These are phyloP conservation scores for Cydia splendana DNA, from an alignment of 1,140 invertebrate species.

Conservation along the genomic window DNA sequence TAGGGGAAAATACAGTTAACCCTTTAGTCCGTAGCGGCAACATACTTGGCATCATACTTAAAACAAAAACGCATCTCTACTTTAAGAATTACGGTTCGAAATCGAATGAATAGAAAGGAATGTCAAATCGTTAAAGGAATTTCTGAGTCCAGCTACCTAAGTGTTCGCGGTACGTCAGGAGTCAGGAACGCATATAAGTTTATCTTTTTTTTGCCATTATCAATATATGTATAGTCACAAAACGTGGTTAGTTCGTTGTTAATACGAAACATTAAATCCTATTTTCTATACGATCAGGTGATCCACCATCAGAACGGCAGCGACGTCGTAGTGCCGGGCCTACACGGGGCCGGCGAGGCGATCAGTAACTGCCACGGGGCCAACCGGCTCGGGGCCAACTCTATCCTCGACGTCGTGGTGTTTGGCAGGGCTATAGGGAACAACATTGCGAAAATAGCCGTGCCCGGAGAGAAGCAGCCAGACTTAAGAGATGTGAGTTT, in stretches of 20 bases:
- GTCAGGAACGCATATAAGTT: too few relatives aligned
- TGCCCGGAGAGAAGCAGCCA: conserved; percentile 90
- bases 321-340: conserved; percentile 85
- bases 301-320: conserved; percentile 57
- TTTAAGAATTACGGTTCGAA: too few relatives aligned
- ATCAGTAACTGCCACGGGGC: conserved; percentile 95
- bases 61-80: too few relatives aligned
- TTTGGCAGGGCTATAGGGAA: conserved; percentile 96
- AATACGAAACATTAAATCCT: neutral
- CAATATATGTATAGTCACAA: too few relatives aligned
- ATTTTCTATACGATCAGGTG: conserved; percentile 43
- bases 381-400: conserved; percentile 98
- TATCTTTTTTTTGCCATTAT: too few relatives aligned
- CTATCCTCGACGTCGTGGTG: conserved; percentile 96
- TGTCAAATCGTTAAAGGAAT: too few relatives aligned
- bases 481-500: conserved; percentile 84
- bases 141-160: too few relatives aligned
- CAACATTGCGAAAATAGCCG: conserved; percentile 89
- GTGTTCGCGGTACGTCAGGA: too few relatives aligned
- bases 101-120: too few relatives aligned
- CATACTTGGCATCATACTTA: too few relatives aligned
- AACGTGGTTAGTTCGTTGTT: conserved; percentile 5
- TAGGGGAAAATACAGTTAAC: too few relatives aligned
- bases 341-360: conserved; percentile 87
- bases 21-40: too few relatives aligned